Evolutionary conservation across 2,888 invertebrate genomes (phyloP), one percentile per base, ranked within the genome.

Genomic region (Frankliniella fusca): DNA sequence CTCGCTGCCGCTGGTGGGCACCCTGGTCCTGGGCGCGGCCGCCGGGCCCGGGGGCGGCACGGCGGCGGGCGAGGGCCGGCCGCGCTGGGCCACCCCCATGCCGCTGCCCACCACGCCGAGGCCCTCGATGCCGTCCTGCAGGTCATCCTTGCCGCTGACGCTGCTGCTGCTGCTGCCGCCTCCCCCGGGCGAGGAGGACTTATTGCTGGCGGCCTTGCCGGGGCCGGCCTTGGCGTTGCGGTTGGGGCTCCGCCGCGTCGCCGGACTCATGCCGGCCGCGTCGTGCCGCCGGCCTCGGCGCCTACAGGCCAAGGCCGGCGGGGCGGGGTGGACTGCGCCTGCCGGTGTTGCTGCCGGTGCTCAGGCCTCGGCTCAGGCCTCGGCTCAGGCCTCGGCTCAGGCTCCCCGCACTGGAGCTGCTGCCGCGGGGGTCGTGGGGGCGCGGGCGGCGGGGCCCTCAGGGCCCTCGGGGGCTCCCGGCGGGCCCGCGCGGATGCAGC

Each of bases 91-190:
- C 81, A 81, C 38, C 81, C 54, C 54, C 27, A 49, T 12, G 27
- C 81, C 81, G 49, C 27, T 83, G 81, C 86, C 80, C 84, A 85
- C 81, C 86, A 87, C 81, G 85, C 85, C 79, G 89, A 88, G 15
- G 88, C 89, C 54, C 89, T 87, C 82, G 87, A 90, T 70, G 50
- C 48, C 50, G 65, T 80, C 80, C 20, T 85, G 83, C 79, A 84
- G 85, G 82, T 85, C 85, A 76, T 48, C 84, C 83, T 20, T 82
- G 82, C 20, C 9, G 70, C 49, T 49, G 50, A 81, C 20, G 79
- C 80, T 48, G 20, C 81, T 76, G 61, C 61, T 81, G n/a, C 83
- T 79, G 50, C 83, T 70, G 48, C n/a, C 50, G 80, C 83, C 82
- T 48, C 83, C 81, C 27, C 81, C 54, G 20, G 38, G 49, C 54